Evolutionary conservation across 2,113 vertebrate species (phyloP).

Genomic region (Nothocercus julius): DNA sequence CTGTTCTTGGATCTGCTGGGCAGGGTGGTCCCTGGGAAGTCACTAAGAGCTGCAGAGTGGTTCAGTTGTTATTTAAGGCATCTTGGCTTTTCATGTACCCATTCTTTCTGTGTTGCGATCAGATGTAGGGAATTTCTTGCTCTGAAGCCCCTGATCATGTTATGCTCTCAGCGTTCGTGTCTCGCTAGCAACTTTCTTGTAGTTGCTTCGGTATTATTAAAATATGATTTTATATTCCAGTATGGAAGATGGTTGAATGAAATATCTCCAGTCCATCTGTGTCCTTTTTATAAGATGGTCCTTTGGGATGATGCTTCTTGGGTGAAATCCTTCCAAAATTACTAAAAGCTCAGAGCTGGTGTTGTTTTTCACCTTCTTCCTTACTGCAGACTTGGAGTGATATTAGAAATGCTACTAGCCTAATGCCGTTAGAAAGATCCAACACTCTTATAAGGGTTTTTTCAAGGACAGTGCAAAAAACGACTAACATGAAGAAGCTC

Average conservation of each 20-base stretch:
- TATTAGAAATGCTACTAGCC: not conserved
- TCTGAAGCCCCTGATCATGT: not conserved
- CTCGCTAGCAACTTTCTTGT: not conserved
- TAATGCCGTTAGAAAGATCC: not conserved
- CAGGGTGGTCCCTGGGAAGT: not conserved
- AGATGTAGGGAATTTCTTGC: not conserved
- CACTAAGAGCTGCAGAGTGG: not conserved
- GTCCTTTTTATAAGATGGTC: not conserved
- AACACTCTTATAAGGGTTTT: not conserved
- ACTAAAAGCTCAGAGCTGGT: not conserved
- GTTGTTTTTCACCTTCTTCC: not conserved
- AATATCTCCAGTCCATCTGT: not conserved
- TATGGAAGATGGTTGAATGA: not conserved
- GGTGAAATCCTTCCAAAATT: not conserved
- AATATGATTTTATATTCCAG: not conserved
- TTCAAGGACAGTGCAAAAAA: not conserved
- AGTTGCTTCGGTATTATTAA: not conserved
- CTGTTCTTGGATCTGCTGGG: not conserved
- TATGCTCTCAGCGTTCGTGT: not conserved
- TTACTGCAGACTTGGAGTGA: not conserved
- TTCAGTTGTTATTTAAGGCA: not conserved
- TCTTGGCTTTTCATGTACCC: not conserved
- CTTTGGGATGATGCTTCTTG: not conserved
- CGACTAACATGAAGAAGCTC: not conserved
- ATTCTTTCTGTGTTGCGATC: not conserved